Conservation (phyloP, 1,140 invertebrate species). For the Gryon sp. region DNA sequence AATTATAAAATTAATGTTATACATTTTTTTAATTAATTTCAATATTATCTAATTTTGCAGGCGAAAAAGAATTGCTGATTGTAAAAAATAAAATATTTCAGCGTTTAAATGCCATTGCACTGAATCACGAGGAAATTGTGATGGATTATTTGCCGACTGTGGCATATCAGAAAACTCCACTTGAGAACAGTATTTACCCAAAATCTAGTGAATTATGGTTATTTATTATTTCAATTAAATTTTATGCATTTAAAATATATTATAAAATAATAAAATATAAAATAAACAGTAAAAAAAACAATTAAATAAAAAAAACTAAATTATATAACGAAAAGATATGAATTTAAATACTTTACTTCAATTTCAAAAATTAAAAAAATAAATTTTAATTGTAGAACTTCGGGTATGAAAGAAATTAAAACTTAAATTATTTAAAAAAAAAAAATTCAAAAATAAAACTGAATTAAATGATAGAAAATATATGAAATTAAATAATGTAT, state of each 20-base stretch:
- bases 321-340: too few relatives aligned
- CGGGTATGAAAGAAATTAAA: too few relatives aligned
- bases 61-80: slow-evolving; percentile 43
- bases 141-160: slow-evolving; percentile 66
- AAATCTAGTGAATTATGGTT: slow-evolving; percentile 51
- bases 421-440: too few relatives aligned
- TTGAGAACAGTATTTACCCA: slow-evolving; percentile 60
- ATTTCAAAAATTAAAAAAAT: too few relatives aligned
- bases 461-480: too few relatives aligned
- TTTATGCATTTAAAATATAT: too few relatives aligned
- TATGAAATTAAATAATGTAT: too few relatives aligned
- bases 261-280: slow-evolving; percentile 39
- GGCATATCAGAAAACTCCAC: slow-evolving; percentile 62
- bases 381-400: too few relatives aligned
- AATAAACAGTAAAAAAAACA: slow-evolving; percentile 42
- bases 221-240: slow-evolving; percentile 1
- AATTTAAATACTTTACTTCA: too few relatives aligned
- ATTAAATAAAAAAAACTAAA: too few relatives aligned
- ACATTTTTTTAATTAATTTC: not conserved
- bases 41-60: slow-evolving; percentile 26
- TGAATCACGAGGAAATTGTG: slow-evolving; percentile 44
- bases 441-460: too few relatives aligned
- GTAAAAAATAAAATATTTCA: slow-evolving; percentile 50
- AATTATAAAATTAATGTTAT: too few relatives aligned
- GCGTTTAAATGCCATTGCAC: slow-evolving; percentile 48